Evolutionary conservation across 2,113 vertebrate species (phyloP).

Genomic region (Canis aureus): DNA sequence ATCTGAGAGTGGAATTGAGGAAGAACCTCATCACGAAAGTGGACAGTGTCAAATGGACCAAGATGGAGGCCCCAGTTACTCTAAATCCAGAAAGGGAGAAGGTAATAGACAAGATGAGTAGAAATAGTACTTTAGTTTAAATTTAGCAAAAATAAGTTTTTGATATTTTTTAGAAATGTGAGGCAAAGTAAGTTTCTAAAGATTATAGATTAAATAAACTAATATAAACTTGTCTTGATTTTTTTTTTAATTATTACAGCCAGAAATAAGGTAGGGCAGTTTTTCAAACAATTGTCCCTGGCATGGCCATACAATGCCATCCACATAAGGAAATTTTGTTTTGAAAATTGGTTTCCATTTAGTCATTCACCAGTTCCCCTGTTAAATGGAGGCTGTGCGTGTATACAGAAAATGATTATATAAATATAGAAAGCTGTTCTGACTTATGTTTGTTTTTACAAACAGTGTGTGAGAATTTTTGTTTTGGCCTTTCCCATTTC

Average conservation of each 20-base stretch:
- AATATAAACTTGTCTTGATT: background rate
- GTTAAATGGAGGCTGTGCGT: background rate
- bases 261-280: background rate
- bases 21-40: slow-evolving; percentile 83
- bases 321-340: background rate
- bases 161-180: background rate
- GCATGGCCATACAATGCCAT: background rate
- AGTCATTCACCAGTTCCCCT: background rate
- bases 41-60: slow-evolving; percentile 74
- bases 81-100: slow-evolving; percentile 82
- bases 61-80: slow-evolving; percentile 73
- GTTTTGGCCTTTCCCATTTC: slow-evolving; percentile 39
- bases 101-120: slow-evolving; percentile 79
- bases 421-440: slow-evolving; percentile 6
- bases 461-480: slow-evolving; percentile 40
- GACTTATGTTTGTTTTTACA: background rate
- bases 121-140: background rate
- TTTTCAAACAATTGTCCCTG: background rate
- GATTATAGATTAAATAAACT: background rate
- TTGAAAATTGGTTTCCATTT: background rate
- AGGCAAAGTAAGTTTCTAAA: slow-evolving; percentile 10
- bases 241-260: background rate
- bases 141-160: background rate
- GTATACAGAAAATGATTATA: background rate
- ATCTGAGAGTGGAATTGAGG: slow-evolving; percentile 85